Evolutionary conservation across 1,140 invertebrate species (phyloP), one percentile per base, ranked within the genome.

Genomic region (Tribolium castaneum): DNA sequence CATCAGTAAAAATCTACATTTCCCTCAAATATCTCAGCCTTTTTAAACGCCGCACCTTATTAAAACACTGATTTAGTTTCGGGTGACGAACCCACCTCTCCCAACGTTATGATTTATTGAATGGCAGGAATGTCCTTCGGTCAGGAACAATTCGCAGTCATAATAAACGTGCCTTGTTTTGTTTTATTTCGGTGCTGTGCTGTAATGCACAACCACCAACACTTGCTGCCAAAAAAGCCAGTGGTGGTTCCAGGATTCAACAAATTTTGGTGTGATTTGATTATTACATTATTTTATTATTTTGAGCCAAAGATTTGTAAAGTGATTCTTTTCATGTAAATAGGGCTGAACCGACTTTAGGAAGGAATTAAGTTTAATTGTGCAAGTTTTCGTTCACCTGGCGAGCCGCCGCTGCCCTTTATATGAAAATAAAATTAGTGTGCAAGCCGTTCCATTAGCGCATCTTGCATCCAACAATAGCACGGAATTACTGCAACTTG

Each of bases 1-100:
- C 73, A 59, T 52, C 50, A 39, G 30, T 35, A 16, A 51, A 74
- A 75, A 25, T 35, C n/a, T 14, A 35, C 51, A 59, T 75, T 75
- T 52, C 56, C 19, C 59, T 14, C 59, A 66, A 66, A 66, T 12
- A 30, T 62, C 3, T 19, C 9, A 14, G 52, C 19, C 14, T 62
- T 19, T 10, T 30, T 30, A 30, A 62, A 62, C 3, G 39, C 59
- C 59, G 25, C 59, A 35, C 59, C 59, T 66, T 66, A 66, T 13
- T 34, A 66, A 66, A 66, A 66, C 59, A 66, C 59, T 35, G 6
- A 66, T 34, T 34, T 66, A 6, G n/a, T 12, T 66, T 66, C 14
- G 25, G 25, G 25, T 5, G 25, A 30, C 25, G 25, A 30, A 50
- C 2, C n/a, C 49, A 14, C 10, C 49, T 19, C 16, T 1, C 2